Conservation (phyloP, 2,888 invertebrate genomes). For the Stenodera caucasica region DNA sequence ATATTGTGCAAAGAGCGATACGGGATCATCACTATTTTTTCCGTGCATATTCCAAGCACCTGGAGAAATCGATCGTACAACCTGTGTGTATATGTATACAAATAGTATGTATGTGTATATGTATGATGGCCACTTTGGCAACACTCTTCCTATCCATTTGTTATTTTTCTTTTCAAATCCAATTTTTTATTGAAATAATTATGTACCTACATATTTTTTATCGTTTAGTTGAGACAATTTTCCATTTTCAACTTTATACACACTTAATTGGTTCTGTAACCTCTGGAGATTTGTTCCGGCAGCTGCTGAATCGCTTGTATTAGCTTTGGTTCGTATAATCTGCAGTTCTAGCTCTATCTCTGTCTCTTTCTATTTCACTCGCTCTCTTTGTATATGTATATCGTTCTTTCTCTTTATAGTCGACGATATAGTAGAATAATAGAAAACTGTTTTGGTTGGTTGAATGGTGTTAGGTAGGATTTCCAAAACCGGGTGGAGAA, state of each 20-base stretch:
- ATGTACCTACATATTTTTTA: not conserved
- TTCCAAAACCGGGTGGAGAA: not conserved
- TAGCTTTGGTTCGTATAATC: slow-evolving; percentile 9
- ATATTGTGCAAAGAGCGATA: not conserved
- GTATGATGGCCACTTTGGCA: not conserved
- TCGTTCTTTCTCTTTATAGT: too few species aligned
- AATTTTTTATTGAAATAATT: not conserved
- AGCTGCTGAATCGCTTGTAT: not conserved
- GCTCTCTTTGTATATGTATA: too few species aligned
- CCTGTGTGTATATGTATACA: too few species aligned
- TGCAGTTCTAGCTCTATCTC: not conserved
- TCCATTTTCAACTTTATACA: slow-evolving; percentile 3
- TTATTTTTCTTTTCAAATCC: not conserved
- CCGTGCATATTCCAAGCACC: slow-evolving; percentile 7
- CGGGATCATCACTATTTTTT: not conserved
- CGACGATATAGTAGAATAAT: not conserved
- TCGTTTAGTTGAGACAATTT: not conserved
- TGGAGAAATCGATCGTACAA: slow-evolving; percentile 1
- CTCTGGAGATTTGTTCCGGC: slow-evolving; percentile 6
- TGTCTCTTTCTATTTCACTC: not conserved
- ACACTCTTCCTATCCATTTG: not conserved
- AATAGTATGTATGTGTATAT: too few species aligned
- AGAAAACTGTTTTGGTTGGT: slow-evolving; percentile 2
- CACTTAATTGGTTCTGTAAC: slow-evolving; percentile 4
- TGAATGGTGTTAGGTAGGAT: not conserved